Evolutionary conservation across 2,113 vertebrate species (phyloP).

Genomic region (Anolis carolinensis): DNA sequence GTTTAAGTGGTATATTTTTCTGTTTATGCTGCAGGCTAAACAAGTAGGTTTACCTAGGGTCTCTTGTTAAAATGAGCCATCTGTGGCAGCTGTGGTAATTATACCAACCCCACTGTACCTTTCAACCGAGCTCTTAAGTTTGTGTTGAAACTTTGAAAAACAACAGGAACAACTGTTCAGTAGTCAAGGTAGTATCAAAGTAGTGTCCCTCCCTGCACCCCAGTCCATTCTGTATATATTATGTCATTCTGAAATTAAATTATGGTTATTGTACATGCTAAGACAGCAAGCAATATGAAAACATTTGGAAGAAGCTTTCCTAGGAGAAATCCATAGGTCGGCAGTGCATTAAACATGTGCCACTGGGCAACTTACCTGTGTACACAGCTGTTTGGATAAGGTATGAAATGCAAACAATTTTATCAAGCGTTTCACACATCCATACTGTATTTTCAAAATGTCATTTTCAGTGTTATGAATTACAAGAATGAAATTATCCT

Average conservation of each 20-base stretch:
- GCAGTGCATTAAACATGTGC: conserved; percentile 17
- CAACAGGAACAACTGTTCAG: conserved; percentile 61
- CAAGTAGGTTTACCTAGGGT: conserved; percentile 74
- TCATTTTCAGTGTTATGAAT: background rate
- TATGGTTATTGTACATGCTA: background rate
- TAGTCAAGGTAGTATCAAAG: conserved; percentile 58
- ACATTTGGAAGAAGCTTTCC: background rate
- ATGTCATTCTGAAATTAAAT: conserved; percentile 43
- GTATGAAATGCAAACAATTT: conserved; percentile 14
- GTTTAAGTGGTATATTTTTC: conserved; percentile 75
- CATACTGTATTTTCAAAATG: background rate
- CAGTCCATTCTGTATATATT: conserved; percentile 50
- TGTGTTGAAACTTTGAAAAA: conserved; percentile 70
- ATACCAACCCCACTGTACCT: conserved; percentile 74
- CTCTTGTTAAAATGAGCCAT: conserved; percentile 79
- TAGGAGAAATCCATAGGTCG: conserved; percentile 13
- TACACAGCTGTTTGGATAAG: conserved; percentile 17
- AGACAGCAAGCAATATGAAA: conserved; percentile 21
- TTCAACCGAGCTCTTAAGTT: conserved; percentile 72
- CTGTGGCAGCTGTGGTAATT: conserved; percentile 76
- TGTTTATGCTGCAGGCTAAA: conserved; percentile 83
- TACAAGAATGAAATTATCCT: background rate
- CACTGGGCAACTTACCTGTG: conserved; percentile 13
- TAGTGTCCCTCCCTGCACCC: conserved; percentile 20
- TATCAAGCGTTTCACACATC: background rate